phyloP scores from a whole-genome alignment of 2,113 vertebrate species.

The Melanocharis versteri region DNA sequence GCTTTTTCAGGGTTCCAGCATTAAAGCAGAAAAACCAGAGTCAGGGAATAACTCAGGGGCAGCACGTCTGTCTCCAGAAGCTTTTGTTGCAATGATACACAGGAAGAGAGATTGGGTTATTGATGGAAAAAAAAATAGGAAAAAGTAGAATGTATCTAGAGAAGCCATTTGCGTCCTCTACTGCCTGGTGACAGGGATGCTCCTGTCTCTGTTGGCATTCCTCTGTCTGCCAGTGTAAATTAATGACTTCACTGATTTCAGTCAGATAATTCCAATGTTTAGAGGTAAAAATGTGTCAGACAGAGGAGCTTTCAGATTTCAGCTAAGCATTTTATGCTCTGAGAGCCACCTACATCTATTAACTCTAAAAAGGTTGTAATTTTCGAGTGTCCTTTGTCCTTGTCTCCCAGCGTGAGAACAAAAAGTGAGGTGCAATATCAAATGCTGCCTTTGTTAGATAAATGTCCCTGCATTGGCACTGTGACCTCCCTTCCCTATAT shows the following conservation, averaged over 20 bases:
- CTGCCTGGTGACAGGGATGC: not conserved
- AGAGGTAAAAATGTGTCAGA: not conserved
- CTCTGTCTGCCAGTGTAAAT: not conserved
- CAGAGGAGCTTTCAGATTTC: not conserved
- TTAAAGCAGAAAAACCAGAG: not conserved
- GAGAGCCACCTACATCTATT: not conserved
- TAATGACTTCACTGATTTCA: not conserved
- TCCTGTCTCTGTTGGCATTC: not conserved
- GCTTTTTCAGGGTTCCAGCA: not conserved
- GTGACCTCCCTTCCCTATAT: not conserved
- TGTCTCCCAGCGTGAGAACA: not conserved
- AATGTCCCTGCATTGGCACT: accelerated
- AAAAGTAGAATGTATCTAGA: not conserved
- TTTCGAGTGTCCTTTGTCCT: not conserved
- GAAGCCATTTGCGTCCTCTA: not conserved
- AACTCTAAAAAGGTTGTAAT: not conserved
- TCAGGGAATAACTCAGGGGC: not conserved
- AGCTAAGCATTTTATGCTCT: not conserved
- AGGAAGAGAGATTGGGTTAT: not conserved
- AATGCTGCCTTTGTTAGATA: not conserved
- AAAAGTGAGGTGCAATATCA: not conserved
- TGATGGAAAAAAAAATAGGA: not conserved
- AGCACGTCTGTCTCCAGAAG: not conserved
- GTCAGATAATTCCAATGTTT: not conserved
- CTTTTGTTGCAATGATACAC: not conserved